Evolutionary conservation across 1,140 invertebrate species (phyloP), one percentile per base, ranked within the genome.

Genomic region (Pseudomyrmex pallidus): DNA sequence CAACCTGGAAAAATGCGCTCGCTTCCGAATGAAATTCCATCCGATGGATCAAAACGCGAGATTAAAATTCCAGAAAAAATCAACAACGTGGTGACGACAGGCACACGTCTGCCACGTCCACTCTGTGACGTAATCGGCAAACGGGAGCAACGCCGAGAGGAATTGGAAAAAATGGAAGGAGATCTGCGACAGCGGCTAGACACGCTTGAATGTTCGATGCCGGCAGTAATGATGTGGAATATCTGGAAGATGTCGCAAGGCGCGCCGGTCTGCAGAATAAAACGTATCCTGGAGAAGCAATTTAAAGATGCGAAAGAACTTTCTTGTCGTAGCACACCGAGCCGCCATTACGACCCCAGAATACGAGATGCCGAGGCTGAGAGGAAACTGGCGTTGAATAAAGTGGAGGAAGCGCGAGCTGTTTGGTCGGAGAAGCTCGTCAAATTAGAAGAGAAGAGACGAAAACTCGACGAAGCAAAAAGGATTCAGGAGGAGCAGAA

Each of bases 221-320:
- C 97, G 0, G 95, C 96, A 0, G 90, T 97, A 54, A 94, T 96
- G 74, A 93, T 95, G 22, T 97, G 94, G 94, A 95, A 96, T 83
- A 94, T 96, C 46, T 95, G 92, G 90, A 90, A 91, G 61, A 91
- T 86, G 85, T 44, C 87, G 0, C 80, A 85, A 74, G 56, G 73
- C 46, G 5, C 44, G 54, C 50, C 76, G 46, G 35, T 78, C 44
- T 73, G 85, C 15, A 67, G 13, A 80, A 15, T 85, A 0, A 56
- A 61, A 1, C 78, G 83, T 3, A 63, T 91, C 13, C 44, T 94
- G 13, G 83, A 92, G 73, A 87, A 91, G 62, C 91, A 89, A 22
- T 90, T 92, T 20, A 82, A 88, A 54, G 88, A 62, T 17, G 70
- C 85, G 5, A 83, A 66, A n/a, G 76, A 83, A 13, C 48, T 84